Evolutionary conservation across 2,888 invertebrate species (phyloP).

Genomic region (Phyto melanocephala): DNA sequence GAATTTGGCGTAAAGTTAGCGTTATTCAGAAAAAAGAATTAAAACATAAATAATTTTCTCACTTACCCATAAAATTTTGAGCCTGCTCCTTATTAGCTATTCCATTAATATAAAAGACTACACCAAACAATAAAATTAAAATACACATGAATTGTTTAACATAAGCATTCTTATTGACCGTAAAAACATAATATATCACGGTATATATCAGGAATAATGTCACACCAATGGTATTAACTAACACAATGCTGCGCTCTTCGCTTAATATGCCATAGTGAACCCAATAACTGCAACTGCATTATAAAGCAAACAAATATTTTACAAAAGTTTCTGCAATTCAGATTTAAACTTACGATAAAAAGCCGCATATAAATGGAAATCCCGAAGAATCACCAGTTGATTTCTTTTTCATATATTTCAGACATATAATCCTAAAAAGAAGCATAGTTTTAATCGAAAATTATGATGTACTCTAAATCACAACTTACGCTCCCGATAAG

Average conservation of each 20-base stretch:
- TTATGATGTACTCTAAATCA: neutral
- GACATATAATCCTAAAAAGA: slow-evolving; percentile 84
- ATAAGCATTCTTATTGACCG: slow-evolving; percentile 84
- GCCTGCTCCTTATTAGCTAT: slow-evolving; percentile 81
- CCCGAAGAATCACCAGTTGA: slow-evolving; percentile 88
- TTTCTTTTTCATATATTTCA: slow-evolving; percentile 85
- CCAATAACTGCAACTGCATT: slow-evolving; percentile 86
- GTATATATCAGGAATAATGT: slow-evolving; percentile 85
- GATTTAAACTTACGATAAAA: slow-evolving; percentile 83
- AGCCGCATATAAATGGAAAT: slow-evolving; percentile 88
- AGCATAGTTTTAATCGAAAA: neutral
- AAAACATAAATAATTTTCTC: neutral
- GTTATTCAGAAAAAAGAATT: too few relatives aligned
- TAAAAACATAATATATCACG: slow-evolving; percentile 85
- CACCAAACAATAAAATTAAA: slow-evolving; percentile 80
- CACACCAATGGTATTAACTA: slow-evolving; percentile 88
- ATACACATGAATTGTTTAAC: slow-evolving; percentile 83
- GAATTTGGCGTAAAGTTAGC: too few relatives aligned
- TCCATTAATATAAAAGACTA: slow-evolving; percentile 82
- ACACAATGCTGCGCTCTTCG: slow-evolving; percentile 84
- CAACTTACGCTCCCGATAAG: slow-evolving; percentile 90
- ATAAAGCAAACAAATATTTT: slow-evolving; percentile 34
- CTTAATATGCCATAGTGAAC: slow-evolving; percentile 88
- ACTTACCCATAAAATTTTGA: slow-evolving; percentile 83
- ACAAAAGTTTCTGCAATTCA: neutral